Base-by-base conservation (phyloP, 2,888 invertebrate genomes). In the Empis livida region DNA sequence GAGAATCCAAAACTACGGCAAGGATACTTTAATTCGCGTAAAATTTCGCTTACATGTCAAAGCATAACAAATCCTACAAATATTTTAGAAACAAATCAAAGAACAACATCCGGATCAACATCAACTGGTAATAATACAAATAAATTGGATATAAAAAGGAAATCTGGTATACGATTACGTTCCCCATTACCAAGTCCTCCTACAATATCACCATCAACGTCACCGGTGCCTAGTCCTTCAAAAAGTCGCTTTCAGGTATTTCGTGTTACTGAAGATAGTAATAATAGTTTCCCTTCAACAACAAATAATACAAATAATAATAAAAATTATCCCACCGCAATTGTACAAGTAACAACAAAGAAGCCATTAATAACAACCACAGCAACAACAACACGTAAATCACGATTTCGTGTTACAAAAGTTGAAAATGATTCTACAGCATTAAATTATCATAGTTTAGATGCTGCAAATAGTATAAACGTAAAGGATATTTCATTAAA, bases 41-140 rank as follows among this genome's bases (percentile, higher is more conserved):
- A 82, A 71, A 83, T 83, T 59, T 82, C 82, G 57, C 73, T 84
- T 56, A 83, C 83, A 10, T 82, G 83, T 64, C 80, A 80, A 65
- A 79, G 79, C 56, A 35, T 35, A n/a, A 35, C n/a, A 35, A 35
- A 35, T 35, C 35, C 35, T n/a, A 35, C n/a, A 13, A 35, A 35
- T 35, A n/a, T 35, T 35, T 35, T 35, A 35, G 35, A 35, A n/a
- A 13, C 13, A n/a, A 35, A n/a, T 35, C 5, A 8, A 5, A n/a
- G 13, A n/a, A n/a, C 35, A n/a, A 35, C 35, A n/a, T n/a, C 13
- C 8, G n/a, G n/a, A n/a, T 49, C 55, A 50, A 53, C 52, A 57
- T 59, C 65, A 58, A 54, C 56, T 31, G 52, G 57, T 48, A 35
- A 15, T 14, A 48, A 42, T 17, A 14, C 32, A 10, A 62, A 61